Conservation (phyloP, 2,797 vertebrate species). For the Eulemur mongoz region DNA sequence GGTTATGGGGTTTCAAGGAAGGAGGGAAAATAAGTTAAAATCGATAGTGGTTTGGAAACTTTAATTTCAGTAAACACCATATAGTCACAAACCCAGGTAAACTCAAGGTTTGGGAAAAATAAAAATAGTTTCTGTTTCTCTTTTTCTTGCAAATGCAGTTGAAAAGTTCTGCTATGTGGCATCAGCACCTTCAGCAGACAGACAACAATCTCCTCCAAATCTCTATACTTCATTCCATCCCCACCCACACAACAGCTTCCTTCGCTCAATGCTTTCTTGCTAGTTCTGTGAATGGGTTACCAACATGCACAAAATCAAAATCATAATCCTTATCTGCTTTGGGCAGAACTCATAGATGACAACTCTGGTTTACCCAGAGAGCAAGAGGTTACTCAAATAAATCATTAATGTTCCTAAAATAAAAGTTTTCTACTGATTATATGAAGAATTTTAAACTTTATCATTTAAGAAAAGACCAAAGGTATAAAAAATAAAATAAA, state of each 20-base stretch:
- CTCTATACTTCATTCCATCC: fast-evolving
- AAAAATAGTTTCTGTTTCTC: background rate
- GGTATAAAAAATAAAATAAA: background rate
- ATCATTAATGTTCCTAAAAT: background rate
- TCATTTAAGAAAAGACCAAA: background rate
- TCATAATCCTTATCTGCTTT: background rate
- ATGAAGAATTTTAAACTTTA: background rate
- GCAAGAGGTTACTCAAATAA: background rate
- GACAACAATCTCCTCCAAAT: background rate
- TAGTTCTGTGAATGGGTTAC: background rate
- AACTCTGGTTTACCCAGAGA: background rate
- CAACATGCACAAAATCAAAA: background rate
- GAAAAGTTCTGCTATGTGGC: background rate
- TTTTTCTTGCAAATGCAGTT: background rate
- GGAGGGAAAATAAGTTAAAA: background rate
- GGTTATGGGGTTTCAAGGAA: background rate
- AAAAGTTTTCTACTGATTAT: background rate
- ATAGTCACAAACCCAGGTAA: background rate
- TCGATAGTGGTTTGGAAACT: background rate
- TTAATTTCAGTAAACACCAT: background rate
- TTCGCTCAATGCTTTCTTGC: background rate
- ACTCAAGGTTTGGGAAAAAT: background rate
- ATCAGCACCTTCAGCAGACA: background rate
- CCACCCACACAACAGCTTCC: fast-evolving
- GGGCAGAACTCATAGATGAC: background rate